phyloP scores from a whole-genome alignment of 2,113 vertebrate species.

The Sphyrna mokarran region DNA sequence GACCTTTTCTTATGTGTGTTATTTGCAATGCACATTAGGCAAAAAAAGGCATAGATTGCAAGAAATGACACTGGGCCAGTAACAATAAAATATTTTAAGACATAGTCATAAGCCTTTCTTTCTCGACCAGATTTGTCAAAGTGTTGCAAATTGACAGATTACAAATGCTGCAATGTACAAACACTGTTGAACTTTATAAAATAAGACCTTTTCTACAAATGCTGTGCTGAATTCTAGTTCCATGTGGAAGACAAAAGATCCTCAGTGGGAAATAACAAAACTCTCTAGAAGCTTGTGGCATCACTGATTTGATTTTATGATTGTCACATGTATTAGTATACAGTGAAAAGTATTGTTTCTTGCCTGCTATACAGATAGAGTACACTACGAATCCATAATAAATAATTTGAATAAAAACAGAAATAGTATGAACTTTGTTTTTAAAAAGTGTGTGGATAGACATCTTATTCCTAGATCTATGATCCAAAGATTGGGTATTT shows the following conservation, averaged over 20 bases:
- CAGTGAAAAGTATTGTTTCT: too few species aligned
- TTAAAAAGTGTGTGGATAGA: background rate
- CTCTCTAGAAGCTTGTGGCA: background rate
- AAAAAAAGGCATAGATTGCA: background rate
- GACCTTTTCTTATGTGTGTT: background rate
- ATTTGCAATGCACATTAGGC: background rate
- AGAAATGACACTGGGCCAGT: background rate
- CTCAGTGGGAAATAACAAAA: background rate
- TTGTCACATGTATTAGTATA: too few species aligned
- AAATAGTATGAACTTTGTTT: background rate
- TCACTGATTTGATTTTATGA: background rate
- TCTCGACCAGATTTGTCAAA: background rate
- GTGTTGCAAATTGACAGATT: background rate
- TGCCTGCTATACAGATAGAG: too few species aligned
- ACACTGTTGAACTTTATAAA: too few species aligned
- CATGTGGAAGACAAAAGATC: background rate
- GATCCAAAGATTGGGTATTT: background rate
- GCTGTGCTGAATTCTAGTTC: background rate
- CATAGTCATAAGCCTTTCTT: background rate
- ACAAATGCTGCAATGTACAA: background rate
- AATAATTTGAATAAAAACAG: background rate
- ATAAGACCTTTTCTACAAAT: background rate
- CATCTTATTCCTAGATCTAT: background rate
- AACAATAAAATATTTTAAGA: background rate
- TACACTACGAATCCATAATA: background rate